These are phyloP conservation scores for Pipa parva DNA, from an alignment of 2,113 vertebrate genomes.

Conservation along the genomic window DNA sequence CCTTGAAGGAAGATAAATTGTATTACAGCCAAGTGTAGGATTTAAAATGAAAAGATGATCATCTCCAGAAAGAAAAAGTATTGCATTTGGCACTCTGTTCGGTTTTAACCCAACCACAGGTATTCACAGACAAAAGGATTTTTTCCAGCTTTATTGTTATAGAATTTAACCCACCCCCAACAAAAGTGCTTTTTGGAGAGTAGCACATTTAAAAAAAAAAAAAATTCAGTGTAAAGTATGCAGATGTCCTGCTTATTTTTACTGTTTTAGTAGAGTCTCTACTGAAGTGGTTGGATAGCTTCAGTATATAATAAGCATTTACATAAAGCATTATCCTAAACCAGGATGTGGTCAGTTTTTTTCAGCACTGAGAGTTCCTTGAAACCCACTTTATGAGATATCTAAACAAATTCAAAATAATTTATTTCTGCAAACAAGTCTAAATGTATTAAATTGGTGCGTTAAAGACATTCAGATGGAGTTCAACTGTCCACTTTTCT, in stretches of 20 bases:
- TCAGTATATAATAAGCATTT: neutral
- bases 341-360: neutral
- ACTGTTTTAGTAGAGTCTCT: too few relatives aligned
- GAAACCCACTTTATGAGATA: neutral
- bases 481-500: too few relatives aligned
- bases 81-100: constrained; percentile 5
- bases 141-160: too few relatives aligned
- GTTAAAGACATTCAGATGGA: neutral
- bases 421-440: neutral
- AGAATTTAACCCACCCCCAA: too few relatives aligned
- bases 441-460: neutral
- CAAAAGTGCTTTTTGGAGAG: too few relatives aligned
- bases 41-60: constrained; percentile 23
- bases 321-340: neutral
- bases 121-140: neutral
- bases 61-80: constrained; percentile 13
- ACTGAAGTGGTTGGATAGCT: too few relatives aligned
- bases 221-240: too few relatives aligned
- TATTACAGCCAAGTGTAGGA: constrained; percentile 16
- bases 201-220: too few relatives aligned
- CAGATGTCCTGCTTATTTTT: too few relatives aligned
- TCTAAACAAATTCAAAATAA: neutral
- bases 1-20: constrained; percentile 14
- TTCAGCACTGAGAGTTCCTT: neutral
- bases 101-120: constrained; percentile 19